Evolutionary conservation across 35 echinoderm and acorn worm species (phyloP).

Genomic region (Lytechinus variegatus): DNA sequence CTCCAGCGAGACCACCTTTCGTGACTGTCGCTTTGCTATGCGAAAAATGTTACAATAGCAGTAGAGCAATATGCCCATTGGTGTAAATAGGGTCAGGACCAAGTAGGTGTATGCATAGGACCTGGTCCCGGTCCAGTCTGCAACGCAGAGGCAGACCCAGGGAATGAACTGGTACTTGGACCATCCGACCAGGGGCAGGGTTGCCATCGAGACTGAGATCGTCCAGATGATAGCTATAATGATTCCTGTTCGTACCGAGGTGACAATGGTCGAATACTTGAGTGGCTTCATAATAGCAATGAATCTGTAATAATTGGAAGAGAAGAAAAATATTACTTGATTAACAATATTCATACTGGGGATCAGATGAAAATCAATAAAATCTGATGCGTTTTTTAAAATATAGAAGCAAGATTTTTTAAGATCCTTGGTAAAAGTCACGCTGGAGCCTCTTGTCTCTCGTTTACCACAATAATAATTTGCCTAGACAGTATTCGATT

Average conservation of each 20-base stretch:
- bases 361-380: too few species aligned
- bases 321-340: not conserved
- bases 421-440: too few species aligned
- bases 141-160: constrained; percentile 79
- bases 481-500: too few species aligned
- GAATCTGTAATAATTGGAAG: constrained; percentile 68
- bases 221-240: constrained; percentile 69
- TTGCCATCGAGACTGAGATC: constrained; percentile 59
- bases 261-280: constrained; percentile 86
- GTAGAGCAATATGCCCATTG: constrained; percentile 69
- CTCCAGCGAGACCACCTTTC: constrained; percentile 76
- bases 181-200: constrained; percentile 81
- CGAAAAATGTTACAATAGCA: constrained; percentile 87
- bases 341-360: too few species aligned
- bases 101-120: constrained; percentile 81
- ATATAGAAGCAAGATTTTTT: too few species aligned
- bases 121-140: constrained; percentile 63
- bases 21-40: constrained; percentile 70
- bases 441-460: too few species aligned
- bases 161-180: constrained; percentile 79
- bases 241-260: constrained; percentile 64
- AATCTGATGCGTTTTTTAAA: too few species aligned
- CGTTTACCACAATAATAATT: too few species aligned
- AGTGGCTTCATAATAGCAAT: constrained; percentile 87
- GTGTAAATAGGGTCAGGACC: constrained; percentile 63